A percentile compares a stretch with the other conserved stretches of the same genome.
Conservation (phyloP, 2,797 vertebrate genomes). For the Enteromius thamalakanensis region DNA sequence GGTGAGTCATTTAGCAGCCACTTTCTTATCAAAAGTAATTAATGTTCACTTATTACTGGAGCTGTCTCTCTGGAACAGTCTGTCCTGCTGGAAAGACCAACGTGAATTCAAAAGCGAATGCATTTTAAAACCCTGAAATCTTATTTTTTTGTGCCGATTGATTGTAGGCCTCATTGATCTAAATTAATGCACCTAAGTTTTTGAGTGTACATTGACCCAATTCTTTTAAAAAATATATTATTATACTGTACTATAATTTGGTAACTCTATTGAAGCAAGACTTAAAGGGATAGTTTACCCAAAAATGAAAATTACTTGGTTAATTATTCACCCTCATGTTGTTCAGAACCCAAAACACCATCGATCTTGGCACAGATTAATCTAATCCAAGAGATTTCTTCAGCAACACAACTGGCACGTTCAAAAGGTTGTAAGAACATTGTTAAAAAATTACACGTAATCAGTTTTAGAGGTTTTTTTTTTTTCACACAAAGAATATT, state of each 20-base stretch:
- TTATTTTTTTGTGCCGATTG: neutral
- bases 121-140: neutral
- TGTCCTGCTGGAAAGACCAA: neutral
- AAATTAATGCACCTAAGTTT: neutral
- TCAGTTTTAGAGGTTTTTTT: too few species aligned
- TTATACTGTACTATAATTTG: neutral
- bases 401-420: neutral
- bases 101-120: neutral
- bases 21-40: constrained; percentile 7
- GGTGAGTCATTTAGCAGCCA: neutral
- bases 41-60: neutral
- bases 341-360: neutral
- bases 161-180: neutral
- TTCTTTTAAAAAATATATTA: neutral
- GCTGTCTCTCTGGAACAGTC: neutral
- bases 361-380: neutral
- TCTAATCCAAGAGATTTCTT: neutral
- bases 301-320: neutral
- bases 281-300: neutral
- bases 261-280: neutral
- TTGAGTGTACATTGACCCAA: neutral
- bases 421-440: too few species aligned
- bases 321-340: neutral
- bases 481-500: neutral
- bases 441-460: too few species aligned